Evolutionary conservation across 1,140 invertebrate genomes (phyloP).

Genomic region (Trissolcus basalis): DNA sequence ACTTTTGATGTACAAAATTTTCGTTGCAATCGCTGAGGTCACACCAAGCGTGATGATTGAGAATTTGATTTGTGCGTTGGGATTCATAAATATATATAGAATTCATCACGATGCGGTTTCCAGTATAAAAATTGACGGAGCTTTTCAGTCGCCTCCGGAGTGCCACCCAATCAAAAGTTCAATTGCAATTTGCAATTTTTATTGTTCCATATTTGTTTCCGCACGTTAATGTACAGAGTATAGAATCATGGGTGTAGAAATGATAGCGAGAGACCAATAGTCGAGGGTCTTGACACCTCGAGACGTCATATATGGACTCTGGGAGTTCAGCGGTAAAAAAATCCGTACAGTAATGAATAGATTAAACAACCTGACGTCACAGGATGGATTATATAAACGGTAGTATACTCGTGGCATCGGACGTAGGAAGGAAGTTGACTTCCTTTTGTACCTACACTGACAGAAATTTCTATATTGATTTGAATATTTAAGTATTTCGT

Average conservation of each 20-base stretch:
- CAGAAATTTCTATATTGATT: conserved; percentile 36
- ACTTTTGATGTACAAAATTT: conserved; percentile 30
- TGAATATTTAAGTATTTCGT: conserved; percentile 22
- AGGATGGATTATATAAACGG: conserved; percentile 67
- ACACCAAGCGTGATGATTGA: conserved; percentile 16
- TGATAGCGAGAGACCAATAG: conserved; percentile 26
- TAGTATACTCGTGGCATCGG: conserved; percentile 54
- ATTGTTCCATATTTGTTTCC: too few species aligned
- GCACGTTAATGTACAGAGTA: not conserved
- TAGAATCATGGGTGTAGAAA: conserved; percentile 18
- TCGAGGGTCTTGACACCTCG: conserved; percentile 43
- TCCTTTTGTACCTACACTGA: conserved; percentile 56
- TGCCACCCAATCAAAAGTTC: too few species aligned
- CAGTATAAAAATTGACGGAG: not conserved
- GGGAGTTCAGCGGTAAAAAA: conserved; percentile 28
- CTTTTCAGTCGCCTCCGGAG: too few species aligned
- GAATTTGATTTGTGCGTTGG: conserved; percentile 31
- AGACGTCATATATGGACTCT: conserved; percentile 40
- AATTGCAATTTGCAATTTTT: too few species aligned
- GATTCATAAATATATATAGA: conserved; percentile 8
- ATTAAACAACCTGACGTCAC: conserved; percentile 65
- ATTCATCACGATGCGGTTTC: not conserved
- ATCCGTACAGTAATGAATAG: conserved; percentile 57
- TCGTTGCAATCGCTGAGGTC: conserved; percentile 43
- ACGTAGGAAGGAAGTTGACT: conserved; percentile 66